Evolutionary conservation across 1,140 invertebrate genomes (phyloP), one percentile per base, ranked within the genome.

Genomic region (Drusus annulatus): DNA sequence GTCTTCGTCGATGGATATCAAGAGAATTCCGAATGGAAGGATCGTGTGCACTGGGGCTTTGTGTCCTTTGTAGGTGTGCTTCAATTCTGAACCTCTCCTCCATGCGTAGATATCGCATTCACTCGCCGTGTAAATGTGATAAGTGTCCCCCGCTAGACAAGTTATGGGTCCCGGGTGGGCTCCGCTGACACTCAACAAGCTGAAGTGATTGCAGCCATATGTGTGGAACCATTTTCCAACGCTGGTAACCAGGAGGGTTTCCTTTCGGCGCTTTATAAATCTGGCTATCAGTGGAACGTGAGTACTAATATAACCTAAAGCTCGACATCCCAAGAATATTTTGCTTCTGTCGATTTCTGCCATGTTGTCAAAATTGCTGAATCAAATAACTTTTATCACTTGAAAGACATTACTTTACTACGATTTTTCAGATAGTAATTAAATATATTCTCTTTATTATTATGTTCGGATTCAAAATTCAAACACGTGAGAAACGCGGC

Each of bases 221-320:
- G 96, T 97, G 86, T 98, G 96, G 87, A 98, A 98, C 68, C 94
- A 92, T 86, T 94, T 95, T 8, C 97, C 97, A 45, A 98, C 94
- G 86, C 95, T 96, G 10, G 97, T 98, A 52, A 96, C 93, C 19
- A 99, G 92, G 21, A 98, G 90, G 85, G 96, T 96, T 89, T 98
- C 97, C 84, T 96, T 95, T 80, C 96, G 91, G 81, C 92, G 92
- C 85, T 94, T 92, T 71, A 98, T 96, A 87, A 96, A 98, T 80
- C 97, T 91, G 8, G 95, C 93, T 58, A 95, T 92, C 52, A 96
- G 92, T 4, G 97, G 97, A 82, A 98, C 92, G 83, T 97, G 93
- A 88, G 98, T 98, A 87, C 95, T 97, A n/a, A 98, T 96, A 90
- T 96, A 96, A 84, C 98, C 98, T 83, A 98, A 88, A 25, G 96